Conservation (phyloP, 2,888 invertebrate species). For the Torymus texanus region DNA sequence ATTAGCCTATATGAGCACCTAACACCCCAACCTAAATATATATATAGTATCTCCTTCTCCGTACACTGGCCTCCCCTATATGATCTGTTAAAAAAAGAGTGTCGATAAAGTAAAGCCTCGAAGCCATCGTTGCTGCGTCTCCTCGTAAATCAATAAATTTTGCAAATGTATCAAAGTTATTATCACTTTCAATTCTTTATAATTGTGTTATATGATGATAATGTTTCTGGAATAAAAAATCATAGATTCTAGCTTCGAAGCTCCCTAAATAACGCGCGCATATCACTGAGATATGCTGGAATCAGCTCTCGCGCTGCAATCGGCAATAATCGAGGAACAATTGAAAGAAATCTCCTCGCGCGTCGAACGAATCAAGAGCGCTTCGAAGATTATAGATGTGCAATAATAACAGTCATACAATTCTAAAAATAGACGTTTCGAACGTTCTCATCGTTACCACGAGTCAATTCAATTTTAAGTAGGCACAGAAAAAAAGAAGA, state of each 20-base stretch:
- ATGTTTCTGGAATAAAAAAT: background rate
- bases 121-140: conserved; percentile 33
- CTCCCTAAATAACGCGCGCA: conserved; percentile 23
- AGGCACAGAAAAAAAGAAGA: too few relatives aligned
- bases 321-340: conserved; percentile 31
- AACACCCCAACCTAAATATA: conserved; percentile 19
- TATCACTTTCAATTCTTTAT: background rate
- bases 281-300: conserved; percentile 16
- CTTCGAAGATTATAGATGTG: conserved; percentile 34
- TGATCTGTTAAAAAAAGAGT: conserved; percentile 20
- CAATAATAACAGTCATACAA: background rate
- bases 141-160: too few relatives aligned
- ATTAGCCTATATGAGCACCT: conserved; percentile 25
- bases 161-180: background rate
- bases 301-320: conserved; percentile 66
- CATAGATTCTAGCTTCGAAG: conserved; percentile 41
- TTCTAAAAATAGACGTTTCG: conserved; percentile 8
- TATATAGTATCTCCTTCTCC: background rate
- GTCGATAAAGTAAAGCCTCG: conserved; percentile 22
- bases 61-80: conserved; percentile 5
- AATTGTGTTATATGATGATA: background rate
- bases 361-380: conserved; percentile 59
- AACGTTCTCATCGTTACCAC: background rate
- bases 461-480: background rate
- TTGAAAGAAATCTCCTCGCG: background rate